Evolutionary conservation across 2,888 invertebrate species (phyloP).

Genomic region (Carabus problematicus): DNA sequence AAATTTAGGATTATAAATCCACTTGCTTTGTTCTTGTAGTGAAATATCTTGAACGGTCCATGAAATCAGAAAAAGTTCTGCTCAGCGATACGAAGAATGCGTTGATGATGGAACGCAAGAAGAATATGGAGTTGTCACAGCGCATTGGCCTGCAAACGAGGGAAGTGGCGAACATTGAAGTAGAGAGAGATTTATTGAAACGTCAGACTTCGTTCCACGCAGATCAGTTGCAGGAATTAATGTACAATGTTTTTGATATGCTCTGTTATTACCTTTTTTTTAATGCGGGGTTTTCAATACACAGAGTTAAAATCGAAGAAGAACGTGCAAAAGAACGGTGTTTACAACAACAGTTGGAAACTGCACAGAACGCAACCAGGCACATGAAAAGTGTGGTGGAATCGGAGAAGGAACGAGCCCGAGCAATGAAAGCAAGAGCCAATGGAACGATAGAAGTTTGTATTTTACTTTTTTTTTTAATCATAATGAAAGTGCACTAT

Average conservation of each 20-base stretch:
- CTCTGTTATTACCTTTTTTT: neutral
- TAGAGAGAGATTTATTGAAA: slow-evolving; percentile 48
- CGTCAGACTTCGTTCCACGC: slow-evolving; percentile 47
- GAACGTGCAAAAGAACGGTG: slow-evolving; percentile 46
- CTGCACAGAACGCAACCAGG: slow-evolving; percentile 44
- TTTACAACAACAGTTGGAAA: slow-evolving; percentile 48
- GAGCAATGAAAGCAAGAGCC: slow-evolving; percentile 42
- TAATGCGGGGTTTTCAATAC: slow-evolving; percentile 9
- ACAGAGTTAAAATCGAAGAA: slow-evolving; percentile 47
- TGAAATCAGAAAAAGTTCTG: slow-evolving; percentile 47
- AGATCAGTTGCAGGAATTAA: slow-evolving; percentile 46
- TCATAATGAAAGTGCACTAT: too few relatives aligned
- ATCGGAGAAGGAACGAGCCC: slow-evolving; percentile 32
- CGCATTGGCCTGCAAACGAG: slow-evolving; percentile 46
- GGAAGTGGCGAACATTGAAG: slow-evolving; percentile 48
- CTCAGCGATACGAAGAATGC: slow-evolving; percentile 47
- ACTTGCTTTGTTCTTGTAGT: slow-evolving; percentile 44
- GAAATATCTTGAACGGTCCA: slow-evolving; percentile 46
- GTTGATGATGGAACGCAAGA: slow-evolving; percentile 47
- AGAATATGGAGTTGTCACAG: slow-evolving; percentile 47
- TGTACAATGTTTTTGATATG: slow-evolving; percentile 37
- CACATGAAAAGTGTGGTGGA: slow-evolving; percentile 46
- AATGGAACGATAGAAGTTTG: slow-evolving; percentile 44
- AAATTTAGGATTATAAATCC: slow-evolving; percentile 3
- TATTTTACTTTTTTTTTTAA: too few relatives aligned